A percentile compares a stretch with the other conserved stretches of the same genome.
phyloP scores from a whole-genome alignment of 2,888 invertebrate genomes.

The Ophion obscuratus region DNA sequence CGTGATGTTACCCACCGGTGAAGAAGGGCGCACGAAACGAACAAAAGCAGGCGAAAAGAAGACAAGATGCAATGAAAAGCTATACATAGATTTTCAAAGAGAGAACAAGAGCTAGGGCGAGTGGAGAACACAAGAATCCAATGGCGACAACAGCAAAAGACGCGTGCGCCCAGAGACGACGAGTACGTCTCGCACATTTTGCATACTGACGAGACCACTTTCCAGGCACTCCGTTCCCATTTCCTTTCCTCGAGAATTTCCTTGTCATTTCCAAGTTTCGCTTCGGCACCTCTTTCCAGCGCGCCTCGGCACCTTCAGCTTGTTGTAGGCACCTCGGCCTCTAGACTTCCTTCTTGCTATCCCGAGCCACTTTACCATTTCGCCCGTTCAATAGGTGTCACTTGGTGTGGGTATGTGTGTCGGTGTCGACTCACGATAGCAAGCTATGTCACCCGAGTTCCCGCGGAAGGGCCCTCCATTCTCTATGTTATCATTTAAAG shows the following conservation, averaged over 20 bases:
- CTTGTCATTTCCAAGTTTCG: constrained; percentile 76
- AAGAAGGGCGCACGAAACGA: constrained; percentile 42
- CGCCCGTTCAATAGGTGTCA: neutral
- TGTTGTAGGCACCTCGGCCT: constrained; percentile 57
- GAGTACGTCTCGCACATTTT: constrained; percentile 75
- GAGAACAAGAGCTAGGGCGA: constrained; percentile 62
- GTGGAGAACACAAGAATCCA: constrained; percentile 73
- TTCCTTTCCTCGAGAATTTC: constrained; percentile 75
- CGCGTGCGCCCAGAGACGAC: constrained; percentile 71
- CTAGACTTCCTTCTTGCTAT: constrained; percentile 38
- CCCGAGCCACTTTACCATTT: constrained; percentile 51
- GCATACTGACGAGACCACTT: constrained; percentile 80
- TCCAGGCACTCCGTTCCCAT: constrained; percentile 74
- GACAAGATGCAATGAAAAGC: constrained; percentile 44
- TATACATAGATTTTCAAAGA: constrained; percentile 54
- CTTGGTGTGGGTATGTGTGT: neutral
- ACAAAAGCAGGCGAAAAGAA: constrained; percentile 48
- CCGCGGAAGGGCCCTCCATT: constrained; percentile 21
- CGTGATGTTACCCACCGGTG: constrained; percentile 50
- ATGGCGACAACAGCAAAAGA: constrained; percentile 52
- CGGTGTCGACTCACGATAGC: constrained; percentile 38
- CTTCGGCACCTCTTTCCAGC: constrained; percentile 60
- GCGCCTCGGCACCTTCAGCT: constrained; percentile 57
- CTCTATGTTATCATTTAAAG: constrained; percentile 3
- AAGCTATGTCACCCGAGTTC: constrained; percentile 14